These are phyloP conservation scores for Hololepta plana DNA, from an alignment of 2,888 invertebrate species.

Conservation along the genomic window DNA sequence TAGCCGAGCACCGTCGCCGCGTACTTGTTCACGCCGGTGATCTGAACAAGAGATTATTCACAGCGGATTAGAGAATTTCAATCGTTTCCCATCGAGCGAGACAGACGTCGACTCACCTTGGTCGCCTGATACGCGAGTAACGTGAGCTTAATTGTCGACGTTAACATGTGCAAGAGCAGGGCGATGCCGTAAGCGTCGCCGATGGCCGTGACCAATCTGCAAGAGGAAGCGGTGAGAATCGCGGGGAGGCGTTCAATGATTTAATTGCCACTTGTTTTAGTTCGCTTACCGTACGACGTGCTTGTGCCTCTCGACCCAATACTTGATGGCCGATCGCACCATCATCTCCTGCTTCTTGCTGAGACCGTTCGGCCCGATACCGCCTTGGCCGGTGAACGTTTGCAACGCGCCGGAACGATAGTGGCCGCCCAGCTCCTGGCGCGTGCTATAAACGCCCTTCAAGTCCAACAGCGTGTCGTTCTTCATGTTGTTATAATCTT, in stretches of 20 bases:
- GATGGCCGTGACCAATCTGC: constrained; percentile 59
- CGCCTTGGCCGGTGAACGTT: constrained; percentile 34
- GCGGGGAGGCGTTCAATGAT: no score
- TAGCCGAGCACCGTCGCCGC: constrained; percentile 66
- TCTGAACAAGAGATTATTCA: constrained; percentile 28
- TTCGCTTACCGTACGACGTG: constrained; percentile 60
- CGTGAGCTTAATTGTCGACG: constrained; percentile 67
- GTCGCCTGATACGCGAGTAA: constrained; percentile 75
- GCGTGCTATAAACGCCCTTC: constrained; percentile 56
- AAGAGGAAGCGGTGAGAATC: no score
- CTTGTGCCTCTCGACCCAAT: constrained; percentile 80
- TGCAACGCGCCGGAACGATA: constrained; percentile 50
- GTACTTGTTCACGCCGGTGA: constrained; percentile 57
- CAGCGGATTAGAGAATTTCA: constrained; percentile 2
- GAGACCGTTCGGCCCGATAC: constrained; percentile 57
- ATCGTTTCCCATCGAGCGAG: no score
- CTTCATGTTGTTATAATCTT: constrained; percentile 27
- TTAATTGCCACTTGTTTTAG: no score
- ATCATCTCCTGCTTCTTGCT: constrained; percentile 70
- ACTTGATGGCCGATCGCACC: constrained; percentile 73
- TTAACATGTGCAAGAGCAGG: constrained; percentile 66
- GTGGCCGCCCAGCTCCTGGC: constrained; percentile 60
- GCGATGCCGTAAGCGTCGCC: constrained; percentile 76
- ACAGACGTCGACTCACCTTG: constrained; percentile 51
- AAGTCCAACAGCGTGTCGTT: constrained; percentile 40